Percentiles rank a stretch among this genome's conserved stretches.
Conservation (phyloP, 1,140 invertebrate species). For the Pissodes strobi region DNA sequence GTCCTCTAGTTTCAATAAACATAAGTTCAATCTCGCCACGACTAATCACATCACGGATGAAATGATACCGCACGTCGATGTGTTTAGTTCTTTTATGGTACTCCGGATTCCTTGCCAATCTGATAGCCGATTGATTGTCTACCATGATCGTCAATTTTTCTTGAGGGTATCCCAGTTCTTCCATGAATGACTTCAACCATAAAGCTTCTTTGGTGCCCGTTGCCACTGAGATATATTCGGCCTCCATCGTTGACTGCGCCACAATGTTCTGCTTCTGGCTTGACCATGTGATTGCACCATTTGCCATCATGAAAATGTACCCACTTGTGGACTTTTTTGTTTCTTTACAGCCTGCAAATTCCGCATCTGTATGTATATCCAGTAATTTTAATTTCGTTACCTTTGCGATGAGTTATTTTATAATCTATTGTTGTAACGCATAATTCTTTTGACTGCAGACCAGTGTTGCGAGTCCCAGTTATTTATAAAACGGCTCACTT, state of each 20-base stretch:
- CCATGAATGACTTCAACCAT: too few relatives aligned
- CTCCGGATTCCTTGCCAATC: not conserved
- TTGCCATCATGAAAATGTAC: slow-evolving; percentile 49
- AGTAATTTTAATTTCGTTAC: not conserved
- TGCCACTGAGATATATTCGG: slow-evolving; percentile 53
- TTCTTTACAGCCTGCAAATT: slow-evolving; percentile 49
- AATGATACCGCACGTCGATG: slow-evolving; percentile 50
- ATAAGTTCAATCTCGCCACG: slow-evolving; percentile 19
- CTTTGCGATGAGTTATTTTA: slow-evolving; percentile 1
- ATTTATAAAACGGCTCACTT: slow-evolving; percentile 34
- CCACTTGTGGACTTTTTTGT: slow-evolving; percentile 49
- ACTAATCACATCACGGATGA: slow-evolving; percentile 34
- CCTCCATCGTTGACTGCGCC: slow-evolving; percentile 54
- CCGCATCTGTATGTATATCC: slow-evolving; percentile 51
- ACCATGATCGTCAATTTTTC: slow-evolving; percentile 1
- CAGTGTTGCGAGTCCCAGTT: slow-evolving; percentile 42
- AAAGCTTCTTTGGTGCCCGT: slow-evolving; percentile 31
- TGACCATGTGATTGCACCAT: slow-evolving; percentile 49
- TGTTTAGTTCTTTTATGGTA: slow-evolving; percentile 43
- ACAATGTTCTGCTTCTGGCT: slow-evolving; percentile 50
- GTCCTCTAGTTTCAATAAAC: too few relatives aligned
- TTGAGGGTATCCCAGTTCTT: slow-evolving; percentile 24
- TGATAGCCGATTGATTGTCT: slow-evolving; percentile 18
- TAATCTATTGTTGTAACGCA: slow-evolving; percentile 50
- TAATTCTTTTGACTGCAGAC: slow-evolving; percentile 51